phyloP scores from a whole-genome alignment of 2,797 vertebrate genomes.

The Coregonus ussuriensis region DNA sequence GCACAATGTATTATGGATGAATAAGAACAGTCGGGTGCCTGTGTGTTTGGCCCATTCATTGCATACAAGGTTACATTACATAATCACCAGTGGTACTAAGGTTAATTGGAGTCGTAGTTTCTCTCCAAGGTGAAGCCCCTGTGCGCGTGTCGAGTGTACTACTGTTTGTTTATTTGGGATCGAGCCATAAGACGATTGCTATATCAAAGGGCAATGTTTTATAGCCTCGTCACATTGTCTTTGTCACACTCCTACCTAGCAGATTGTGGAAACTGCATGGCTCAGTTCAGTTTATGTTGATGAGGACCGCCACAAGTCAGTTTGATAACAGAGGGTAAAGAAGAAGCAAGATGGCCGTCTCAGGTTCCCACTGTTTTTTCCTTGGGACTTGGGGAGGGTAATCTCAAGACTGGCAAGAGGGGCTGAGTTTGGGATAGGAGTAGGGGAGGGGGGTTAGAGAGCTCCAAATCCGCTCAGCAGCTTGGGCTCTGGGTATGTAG shows the following conservation, averaged over 20 bases:
- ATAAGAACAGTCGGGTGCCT: not conserved
- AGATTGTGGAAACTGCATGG: not conserved
- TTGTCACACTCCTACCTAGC: not conserved
- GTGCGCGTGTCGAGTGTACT: not conserved
- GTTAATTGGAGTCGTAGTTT: not conserved
- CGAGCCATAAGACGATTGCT: not conserved
- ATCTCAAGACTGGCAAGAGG: not conserved
- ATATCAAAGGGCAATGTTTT: slow-evolving; percentile 1
- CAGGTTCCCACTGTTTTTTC: not conserved
- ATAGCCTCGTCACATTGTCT: not conserved
- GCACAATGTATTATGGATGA: not conserved
- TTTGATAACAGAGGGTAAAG: not conserved
- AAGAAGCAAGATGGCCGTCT: not conserved
- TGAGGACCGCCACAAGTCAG: not conserved
- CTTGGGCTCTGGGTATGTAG: slow-evolving; percentile 17
- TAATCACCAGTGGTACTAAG: not conserved
- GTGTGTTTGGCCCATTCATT: not conserved
- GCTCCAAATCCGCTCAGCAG: slow-evolving; percentile 43
- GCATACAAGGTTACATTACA: slow-evolving; percentile 3
- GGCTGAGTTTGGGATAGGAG: not conserved
- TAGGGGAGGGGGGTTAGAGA: slow-evolving; percentile 9
- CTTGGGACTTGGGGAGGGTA: not conserved
- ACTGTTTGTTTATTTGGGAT: not conserved
- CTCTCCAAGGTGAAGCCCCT: not conserved
- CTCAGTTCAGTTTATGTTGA: not conserved